Base-by-base conservation (phyloP, 2,888 invertebrate genomes). In the Formica aserva region DNA sequence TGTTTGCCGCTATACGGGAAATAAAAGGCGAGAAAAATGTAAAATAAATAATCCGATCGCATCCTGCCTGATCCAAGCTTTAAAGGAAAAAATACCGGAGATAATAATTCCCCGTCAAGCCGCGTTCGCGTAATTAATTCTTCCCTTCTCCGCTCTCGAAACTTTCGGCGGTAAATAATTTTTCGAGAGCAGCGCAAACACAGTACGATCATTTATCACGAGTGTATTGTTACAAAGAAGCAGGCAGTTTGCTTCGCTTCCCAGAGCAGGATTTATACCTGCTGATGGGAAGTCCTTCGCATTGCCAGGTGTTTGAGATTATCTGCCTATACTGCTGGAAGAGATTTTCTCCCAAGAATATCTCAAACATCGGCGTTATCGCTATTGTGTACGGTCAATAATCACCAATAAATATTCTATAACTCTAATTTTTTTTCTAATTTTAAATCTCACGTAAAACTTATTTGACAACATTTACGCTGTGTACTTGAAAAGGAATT, bases 151-250 rank as follows among this genome's bases (percentile, higher is more conserved):
- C 29, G n/a, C 22, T 57, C 57, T 45, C 57, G 11, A 18, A 71
- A 78, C 57, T 80, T 80, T 78, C 22, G 32, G 4, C 78, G 18
- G 15, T 60, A 80, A 60, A 80, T 67, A 78, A 78, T 32, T 60
- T 69, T 80, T 72, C 35, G 32, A 48, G 48, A 48, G 45, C 26
- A 13, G 57, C n/a, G 41, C 32, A 45, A 57, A 63, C 41, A 60
- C 15, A 52, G 41, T 41, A 69, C 15, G 9, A 55, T 55, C 69
- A 22, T 71, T 78, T 71, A 78, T 78, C 71, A 41, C 35, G 60
- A 35, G 32, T 60, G 45, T 71, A 69, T 57, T 22, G 32, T 72
- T 72, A 72, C 41, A 45, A 60, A 71, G 72, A 6, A 35, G 18
- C 35, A 13, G 18, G 26, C 71, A 55, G 57, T 32, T 71, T 67